Evolutionary conservation across 2,888 invertebrate genomes (phyloP).

Genomic region (Sialis lutaria): DNA sequence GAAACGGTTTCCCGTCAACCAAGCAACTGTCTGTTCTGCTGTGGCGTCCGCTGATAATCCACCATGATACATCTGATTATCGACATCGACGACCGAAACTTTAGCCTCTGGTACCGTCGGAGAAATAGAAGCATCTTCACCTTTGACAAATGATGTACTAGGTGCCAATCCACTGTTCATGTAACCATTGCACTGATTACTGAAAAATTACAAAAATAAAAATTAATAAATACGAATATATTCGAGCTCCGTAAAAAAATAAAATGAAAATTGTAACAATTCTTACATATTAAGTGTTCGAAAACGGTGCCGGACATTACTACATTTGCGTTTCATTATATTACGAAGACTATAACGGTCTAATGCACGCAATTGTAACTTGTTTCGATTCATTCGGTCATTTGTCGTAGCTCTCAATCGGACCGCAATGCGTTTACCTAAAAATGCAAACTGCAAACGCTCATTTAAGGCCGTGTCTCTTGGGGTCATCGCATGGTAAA

Average conservation of each 20-base stretch:
- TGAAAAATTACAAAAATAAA: neutral
- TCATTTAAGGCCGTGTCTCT: neutral
- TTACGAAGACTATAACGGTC: constrained; percentile 15
- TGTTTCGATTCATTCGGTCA: constrained; percentile 15
- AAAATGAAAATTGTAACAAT: neutral
- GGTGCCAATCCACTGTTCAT: constrained; percentile 1
- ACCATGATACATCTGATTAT: constrained; percentile 19
- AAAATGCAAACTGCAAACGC: constrained; percentile 8
- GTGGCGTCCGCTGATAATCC: constrained; percentile 49
- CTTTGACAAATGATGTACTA: neutral
- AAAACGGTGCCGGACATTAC: constrained; percentile 21
- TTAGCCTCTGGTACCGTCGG: neutral
- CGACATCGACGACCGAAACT: neutral
- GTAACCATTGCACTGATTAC: neutral
- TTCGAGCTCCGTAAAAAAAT: neutral
- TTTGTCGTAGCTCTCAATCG: constrained; percentile 13
- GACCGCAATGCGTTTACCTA: constrained; percentile 12
- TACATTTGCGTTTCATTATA: constrained; percentile 20
- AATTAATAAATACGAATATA: no score
- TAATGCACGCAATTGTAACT: constrained; percentile 15
- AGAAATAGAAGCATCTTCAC: constrained; percentile 1
- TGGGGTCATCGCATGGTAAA: constrained; percentile 22
- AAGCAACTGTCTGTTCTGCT: constrained; percentile 54
- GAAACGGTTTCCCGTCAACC: constrained; percentile 69
- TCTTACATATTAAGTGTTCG: constrained; percentile 23